These are phyloP conservation scores for Xylocopa sonorina DNA, from an alignment of 1,140 invertebrate genomes.

Conservation along the genomic window DNA sequence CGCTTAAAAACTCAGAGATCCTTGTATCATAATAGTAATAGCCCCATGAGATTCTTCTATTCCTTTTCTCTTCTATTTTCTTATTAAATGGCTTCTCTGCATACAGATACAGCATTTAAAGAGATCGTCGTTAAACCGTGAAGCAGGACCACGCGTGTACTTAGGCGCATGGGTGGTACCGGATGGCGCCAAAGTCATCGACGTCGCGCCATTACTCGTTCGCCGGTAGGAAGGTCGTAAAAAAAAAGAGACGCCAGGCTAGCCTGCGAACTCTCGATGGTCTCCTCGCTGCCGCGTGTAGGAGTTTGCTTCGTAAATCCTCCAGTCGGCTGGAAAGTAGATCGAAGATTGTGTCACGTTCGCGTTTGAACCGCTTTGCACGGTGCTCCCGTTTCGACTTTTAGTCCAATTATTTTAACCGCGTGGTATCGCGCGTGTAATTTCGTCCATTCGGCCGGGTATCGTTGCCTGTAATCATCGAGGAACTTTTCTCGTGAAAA, in stretches of 20 bases:
- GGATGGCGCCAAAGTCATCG: slow-evolving; percentile 67
- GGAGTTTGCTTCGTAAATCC: slow-evolving; percentile 62
- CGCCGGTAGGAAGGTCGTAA: slow-evolving; percentile 49
- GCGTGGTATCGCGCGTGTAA: slow-evolving; percentile 22
- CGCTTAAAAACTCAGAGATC: too few relatives aligned
- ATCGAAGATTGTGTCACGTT: slow-evolving; percentile 63
- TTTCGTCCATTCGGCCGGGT: slow-evolving; percentile 20
- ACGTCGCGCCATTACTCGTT: slow-evolving; percentile 59
- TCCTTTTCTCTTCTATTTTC: too few relatives aligned
- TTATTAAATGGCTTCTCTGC: too few relatives aligned
- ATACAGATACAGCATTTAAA: too few relatives aligned
- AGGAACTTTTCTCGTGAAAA: background rate
- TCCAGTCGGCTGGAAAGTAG: slow-evolving; percentile 51
- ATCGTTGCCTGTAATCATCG: slow-evolving; percentile 23
- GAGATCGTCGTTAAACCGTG: background rate
- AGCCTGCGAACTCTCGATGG: slow-evolving; percentile 27
- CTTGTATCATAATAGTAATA: too few relatives aligned
- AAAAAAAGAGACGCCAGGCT: slow-evolving; percentile 38
- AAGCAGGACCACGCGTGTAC: slow-evolving; percentile 13
- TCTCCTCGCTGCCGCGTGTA: slow-evolving; percentile 36
- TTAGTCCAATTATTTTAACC: slow-evolving; percentile 54
- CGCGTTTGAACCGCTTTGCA: slow-evolving; percentile 33
- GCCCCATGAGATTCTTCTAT: too few relatives aligned
- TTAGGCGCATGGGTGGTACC: slow-evolving; percentile 10
- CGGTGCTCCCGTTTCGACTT: slow-evolving; percentile 36